Percentiles rank a stretch among this genome's conserved stretches.
phyloP scores from a whole-genome alignment of 2,797 vertebrate genomes.

The Peromyscus attwateri region DNA sequence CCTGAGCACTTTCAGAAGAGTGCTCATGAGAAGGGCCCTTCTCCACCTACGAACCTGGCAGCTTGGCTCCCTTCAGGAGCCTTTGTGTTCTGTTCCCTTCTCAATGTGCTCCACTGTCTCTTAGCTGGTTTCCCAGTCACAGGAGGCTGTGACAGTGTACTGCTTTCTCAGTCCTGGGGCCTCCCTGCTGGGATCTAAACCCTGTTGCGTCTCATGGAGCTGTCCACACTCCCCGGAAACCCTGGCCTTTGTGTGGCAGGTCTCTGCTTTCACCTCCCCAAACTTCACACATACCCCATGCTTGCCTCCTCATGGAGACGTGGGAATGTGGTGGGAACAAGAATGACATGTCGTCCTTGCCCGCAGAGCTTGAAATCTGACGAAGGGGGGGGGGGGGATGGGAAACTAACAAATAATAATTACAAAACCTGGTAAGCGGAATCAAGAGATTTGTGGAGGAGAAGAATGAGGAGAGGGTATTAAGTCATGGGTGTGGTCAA shows the following conservation, averaged over 20 bases:
- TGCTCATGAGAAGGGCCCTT: rapidly evolving
- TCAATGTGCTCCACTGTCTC: rapidly evolving
- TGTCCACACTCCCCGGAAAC: neutral
- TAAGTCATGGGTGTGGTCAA: neutral
- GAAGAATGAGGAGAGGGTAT: too few species aligned
- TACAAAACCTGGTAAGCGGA: neutral
- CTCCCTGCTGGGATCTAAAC: neutral
- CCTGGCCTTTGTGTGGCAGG: neutral
- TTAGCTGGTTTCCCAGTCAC: neutral
- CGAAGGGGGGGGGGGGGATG: too few species aligned
- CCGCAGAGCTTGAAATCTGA: neutral
- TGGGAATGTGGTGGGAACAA: neutral
- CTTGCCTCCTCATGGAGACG: neutral
- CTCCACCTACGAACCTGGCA: neutral
- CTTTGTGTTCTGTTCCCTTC: neutral
- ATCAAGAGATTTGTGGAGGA: neutral
- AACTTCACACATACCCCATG: neutral
- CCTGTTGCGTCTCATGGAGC: neutral
- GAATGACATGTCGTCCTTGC: neutral
- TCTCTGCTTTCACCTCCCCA: too few species aligned
- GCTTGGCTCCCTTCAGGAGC: neutral
- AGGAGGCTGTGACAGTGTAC: neutral
- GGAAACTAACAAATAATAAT: neutral
- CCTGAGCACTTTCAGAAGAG: neutral
- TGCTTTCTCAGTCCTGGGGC: neutral